Base-by-base conservation (phyloP, 2,113 vertebrate species). In the Phalacrocorax carbo region DNA sequence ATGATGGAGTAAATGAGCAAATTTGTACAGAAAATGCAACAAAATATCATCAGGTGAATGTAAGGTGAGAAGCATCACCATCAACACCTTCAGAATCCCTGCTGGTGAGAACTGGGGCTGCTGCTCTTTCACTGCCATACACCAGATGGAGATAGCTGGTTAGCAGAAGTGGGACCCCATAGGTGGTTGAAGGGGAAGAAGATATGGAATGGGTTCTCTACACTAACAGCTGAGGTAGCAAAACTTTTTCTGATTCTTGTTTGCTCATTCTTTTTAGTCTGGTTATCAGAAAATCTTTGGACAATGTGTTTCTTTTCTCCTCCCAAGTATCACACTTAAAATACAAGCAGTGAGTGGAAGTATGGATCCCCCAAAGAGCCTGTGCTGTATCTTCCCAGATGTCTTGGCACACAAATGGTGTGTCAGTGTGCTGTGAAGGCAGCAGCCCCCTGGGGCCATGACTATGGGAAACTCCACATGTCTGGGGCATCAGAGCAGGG, bases 401-500 rank as follows among this genome's bases (percentile, higher is more conserved):
- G 29, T 48, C 46, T 46, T n/a, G 30, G 19, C 8, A 26, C 9
- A 60, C 34, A 60, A 48, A 22, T 9, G 5, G 15, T 36, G 11
- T 55, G 40, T 55, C 49, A 62, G 6, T 22, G 10, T 38, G 11
- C 7, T 54, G 3, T 40, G 27, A 13, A 40, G 20, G 15, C 13
- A 9, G 23, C 0, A 1, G 20, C 5, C 61, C 23, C 13, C 25
- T 60, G 29, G 13, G 20, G 7, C 38, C 40, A 66, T 20, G 27
- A n/a, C 23, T 13, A 40, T 21, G 1, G 1, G 20, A 38, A 48
- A 15, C 9, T 62, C 9, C 25, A 9, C 27, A 8, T 12, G 19
- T 9, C 0, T 11, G 21, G 1, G 8, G 5, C 0, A 2, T 15
- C n/a, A 32, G 9, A 29, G 22, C 22, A 83, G 30, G 14, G 3